A percentile compares a stretch with the other conserved stretches of the same genome.
Conservation (phyloP, 2,797 vertebrate genomes). For the Cichlasoma orientale region DNA sequence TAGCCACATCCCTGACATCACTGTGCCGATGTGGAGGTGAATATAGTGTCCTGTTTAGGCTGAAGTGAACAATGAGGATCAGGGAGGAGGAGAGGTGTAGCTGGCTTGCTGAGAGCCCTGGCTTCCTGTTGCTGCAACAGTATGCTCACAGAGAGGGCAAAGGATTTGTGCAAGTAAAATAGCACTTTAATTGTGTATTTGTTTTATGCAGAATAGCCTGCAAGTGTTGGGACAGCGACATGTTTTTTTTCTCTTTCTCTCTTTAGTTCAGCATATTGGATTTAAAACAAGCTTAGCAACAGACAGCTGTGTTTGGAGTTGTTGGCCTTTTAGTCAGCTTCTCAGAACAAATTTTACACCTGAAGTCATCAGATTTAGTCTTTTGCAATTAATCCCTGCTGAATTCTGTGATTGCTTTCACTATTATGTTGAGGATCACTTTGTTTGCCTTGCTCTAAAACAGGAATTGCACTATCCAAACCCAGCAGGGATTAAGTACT, state of each 20-base stretch:
- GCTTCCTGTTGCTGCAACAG: conserved; percentile 40
- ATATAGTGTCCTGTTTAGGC: conserved; percentile 35
- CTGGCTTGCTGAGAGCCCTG: conserved; percentile 35
- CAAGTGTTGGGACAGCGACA: conserved; percentile 29
- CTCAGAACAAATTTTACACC: background rate
- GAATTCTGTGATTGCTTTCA: background rate
- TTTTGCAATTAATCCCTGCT: background rate
- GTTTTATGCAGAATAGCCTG: conserved; percentile 46
- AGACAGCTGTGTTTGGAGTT: background rate
- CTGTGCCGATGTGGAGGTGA: conserved; percentile 46
- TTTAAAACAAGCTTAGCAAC: conserved; percentile 13
- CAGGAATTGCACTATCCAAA: background rate
- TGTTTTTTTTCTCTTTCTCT: background rate
- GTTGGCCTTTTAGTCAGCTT: background rate
- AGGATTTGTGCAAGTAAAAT: conserved; percentile 56
- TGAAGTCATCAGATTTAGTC: background rate
- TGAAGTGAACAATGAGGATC: conserved; percentile 24
- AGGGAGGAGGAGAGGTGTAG: conserved; percentile 28
- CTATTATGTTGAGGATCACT: background rate
- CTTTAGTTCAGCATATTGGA: conserved; percentile 14
- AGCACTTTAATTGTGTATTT: conserved; percentile 73
- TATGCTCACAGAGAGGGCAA: conserved; percentile 18
- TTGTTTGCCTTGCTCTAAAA: background rate
- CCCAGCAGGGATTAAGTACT: background rate
- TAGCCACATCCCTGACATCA: conserved; percentile 59